Conservation (phyloP, 2,888 invertebrate genomes). For the Dicyrtoma fusca region DNA sequence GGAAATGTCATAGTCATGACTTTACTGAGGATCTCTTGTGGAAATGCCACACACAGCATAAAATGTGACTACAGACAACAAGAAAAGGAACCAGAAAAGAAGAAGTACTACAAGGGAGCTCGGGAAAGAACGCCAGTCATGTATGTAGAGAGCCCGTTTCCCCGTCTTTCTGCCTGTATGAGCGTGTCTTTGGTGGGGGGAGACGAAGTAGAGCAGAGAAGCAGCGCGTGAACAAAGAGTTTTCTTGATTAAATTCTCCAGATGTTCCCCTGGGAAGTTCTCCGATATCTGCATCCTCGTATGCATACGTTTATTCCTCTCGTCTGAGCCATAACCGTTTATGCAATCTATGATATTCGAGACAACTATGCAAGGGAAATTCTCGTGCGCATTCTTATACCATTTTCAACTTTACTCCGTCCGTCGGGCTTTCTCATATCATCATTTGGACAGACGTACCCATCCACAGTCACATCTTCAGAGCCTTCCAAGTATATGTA, state of each 20-base stretch:
- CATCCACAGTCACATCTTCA: not conserved
- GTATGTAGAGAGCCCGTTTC: not conserved
- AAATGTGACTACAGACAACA: not conserved
- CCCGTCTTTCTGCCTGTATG: not conserved
- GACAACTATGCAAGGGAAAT: not conserved
- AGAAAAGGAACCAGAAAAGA: not conserved
- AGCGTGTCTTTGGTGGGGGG: not conserved
- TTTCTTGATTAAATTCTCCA: conserved; percentile 39
- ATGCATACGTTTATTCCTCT: conserved; percentile 2
- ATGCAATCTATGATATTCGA: conserved; percentile 33
- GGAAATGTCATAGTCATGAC: no score
- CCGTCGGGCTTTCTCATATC: not conserved
- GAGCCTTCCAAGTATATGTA: not conserved
- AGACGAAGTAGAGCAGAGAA: conserved; percentile 7
- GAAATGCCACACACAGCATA: not conserved
- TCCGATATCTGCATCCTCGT: conserved; percentile 21
- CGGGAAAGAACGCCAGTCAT: not conserved
- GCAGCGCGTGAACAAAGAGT: conserved; percentile 31
- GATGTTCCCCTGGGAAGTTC: conserved; percentile 33
- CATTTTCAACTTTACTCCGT: not conserved
- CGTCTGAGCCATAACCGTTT: conserved; percentile 18
- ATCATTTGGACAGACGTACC: not conserved
- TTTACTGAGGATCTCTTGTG: not conserved
- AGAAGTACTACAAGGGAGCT: not conserved
- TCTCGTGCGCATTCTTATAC: conserved; percentile 15